phyloP scores from a whole-genome alignment of 2,888 invertebrate genomes.

The Drosophila acutilabella region DNA sequence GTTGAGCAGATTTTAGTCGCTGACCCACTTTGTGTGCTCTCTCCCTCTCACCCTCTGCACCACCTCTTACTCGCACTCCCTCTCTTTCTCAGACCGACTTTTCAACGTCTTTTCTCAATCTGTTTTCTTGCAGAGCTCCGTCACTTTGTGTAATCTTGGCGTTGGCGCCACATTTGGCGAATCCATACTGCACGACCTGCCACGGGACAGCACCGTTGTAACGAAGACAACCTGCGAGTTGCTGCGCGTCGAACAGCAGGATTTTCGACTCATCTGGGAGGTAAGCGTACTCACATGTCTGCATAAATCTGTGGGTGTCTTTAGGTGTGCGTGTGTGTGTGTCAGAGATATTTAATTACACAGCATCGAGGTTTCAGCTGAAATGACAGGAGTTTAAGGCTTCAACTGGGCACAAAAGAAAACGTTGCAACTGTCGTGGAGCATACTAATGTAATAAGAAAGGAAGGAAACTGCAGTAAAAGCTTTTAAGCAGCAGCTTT shows the following conservation, averaged over 20 bases:
- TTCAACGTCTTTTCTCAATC: slow-evolving; percentile 4
- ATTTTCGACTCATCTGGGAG: slow-evolving; percentile 92
- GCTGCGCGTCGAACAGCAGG: slow-evolving; percentile 90
- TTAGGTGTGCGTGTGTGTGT: too few species aligned
- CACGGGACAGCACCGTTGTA: slow-evolving; percentile 90
- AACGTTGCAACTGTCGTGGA: too few species aligned
- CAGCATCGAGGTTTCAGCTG: slow-evolving; percentile 9
- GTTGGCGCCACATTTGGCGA: slow-evolving; percentile 92
- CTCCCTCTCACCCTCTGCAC: not conserved
- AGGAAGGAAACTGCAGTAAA: not conserved
- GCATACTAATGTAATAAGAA: not conserved
- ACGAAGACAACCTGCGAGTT: slow-evolving; percentile 91
- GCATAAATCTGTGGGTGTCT: not conserved
- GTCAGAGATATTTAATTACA: slow-evolving; percentile 13
- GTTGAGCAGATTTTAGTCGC: slow-evolving; percentile 39
- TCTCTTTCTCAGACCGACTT: slow-evolving; percentile 6
- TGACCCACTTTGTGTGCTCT: not conserved
- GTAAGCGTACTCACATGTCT: slow-evolving; percentile 84
- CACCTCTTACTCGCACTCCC: not conserved
- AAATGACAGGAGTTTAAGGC: slow-evolving; percentile 25
- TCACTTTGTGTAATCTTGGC: slow-evolving; percentile 89
- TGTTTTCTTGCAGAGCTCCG: slow-evolving; percentile 86
- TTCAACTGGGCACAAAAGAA: not conserved
- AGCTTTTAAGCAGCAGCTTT: not conserved
- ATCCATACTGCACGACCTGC: slow-evolving; percentile 90